Evolutionary conservation across 2,888 invertebrate species (phyloP).

Genomic region (Notocelia uddmanniana): DNA sequence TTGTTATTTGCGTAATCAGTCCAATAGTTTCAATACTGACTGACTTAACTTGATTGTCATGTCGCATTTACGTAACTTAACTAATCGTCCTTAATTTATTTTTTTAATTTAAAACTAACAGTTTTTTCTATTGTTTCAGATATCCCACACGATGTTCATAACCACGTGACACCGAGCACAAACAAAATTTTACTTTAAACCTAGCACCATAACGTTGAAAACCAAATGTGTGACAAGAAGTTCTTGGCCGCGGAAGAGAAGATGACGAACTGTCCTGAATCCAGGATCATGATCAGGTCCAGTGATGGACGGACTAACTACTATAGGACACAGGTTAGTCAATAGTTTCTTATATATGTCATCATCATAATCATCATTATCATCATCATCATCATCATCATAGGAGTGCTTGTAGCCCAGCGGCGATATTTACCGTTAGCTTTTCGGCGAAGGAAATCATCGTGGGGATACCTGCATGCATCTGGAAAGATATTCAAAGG

Average conservation of each 20-base stretch:
- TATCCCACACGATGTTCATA: slow-evolving; percentile 36
- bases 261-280: slow-evolving; percentile 80
- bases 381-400: too few relatives aligned
- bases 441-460: too few relatives aligned
- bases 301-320: slow-evolving; percentile 67
- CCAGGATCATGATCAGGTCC: slow-evolving; percentile 78
- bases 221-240: slow-evolving; percentile 70
- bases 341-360: not conserved
- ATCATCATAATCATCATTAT: too few relatives aligned
- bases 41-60: too few relatives aligned
- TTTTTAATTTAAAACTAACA: not conserved
- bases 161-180: slow-evolving; percentile 23
- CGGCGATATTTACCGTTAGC: too few relatives aligned
- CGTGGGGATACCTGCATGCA: too few relatives aligned
- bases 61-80: too few relatives aligned
- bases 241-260: slow-evolving; percentile 61
- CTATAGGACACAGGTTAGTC: slow-evolving; percentile 75
- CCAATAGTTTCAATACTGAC: too few relatives aligned
- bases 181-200: not conserved
- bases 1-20: too few relatives aligned
- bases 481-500: too few relatives aligned
- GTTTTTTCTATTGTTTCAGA: slow-evolving; percentile 56
- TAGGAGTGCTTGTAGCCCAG: too few relatives aligned
- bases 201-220: not conserved
- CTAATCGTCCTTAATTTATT: too few relatives aligned